Percentiles rank a stretch among this genome's conserved stretches.
Evolutionary conservation across 2,888 invertebrate genomes (phyloP).

Genomic region (Thymelicus sylvestris): DNA sequence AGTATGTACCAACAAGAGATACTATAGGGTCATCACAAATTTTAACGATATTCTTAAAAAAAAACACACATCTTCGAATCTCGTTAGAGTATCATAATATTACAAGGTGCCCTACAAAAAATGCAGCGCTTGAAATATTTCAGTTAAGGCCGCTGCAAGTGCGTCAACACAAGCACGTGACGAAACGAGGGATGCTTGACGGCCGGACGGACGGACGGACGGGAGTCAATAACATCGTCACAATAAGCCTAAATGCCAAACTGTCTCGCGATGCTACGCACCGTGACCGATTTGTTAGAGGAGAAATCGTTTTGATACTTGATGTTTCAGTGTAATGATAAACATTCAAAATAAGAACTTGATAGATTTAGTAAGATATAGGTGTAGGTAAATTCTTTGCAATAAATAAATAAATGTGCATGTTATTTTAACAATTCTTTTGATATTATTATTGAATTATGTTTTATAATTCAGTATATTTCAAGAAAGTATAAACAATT

Average conservation of each 20-base stretch:
- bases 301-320: conserved; percentile 63
- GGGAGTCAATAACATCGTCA: conserved; percentile 75
- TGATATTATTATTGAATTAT: no score
- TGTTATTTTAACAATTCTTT: no score
- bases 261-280: conserved; percentile 73
- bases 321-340: neutral
- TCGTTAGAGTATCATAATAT: conserved; percentile 5
- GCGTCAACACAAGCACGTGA: conserved; percentile 62
- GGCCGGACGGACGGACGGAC: conserved; percentile 65
- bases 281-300: conserved; percentile 58
- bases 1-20: no score
- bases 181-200: conserved; percentile 52
- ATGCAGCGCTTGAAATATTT: conserved; percentile 22
- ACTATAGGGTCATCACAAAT: conserved; percentile 1
- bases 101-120: conserved; percentile 11
- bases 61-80: neutral
- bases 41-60: neutral
- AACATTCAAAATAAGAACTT: no score
- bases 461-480: no score
- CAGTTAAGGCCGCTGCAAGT: conserved; percentile 36
- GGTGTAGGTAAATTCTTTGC: no score
- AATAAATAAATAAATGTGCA: no score
- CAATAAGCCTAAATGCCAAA: conserved; percentile 79
- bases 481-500: no score
- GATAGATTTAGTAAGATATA: no score